Conservation (phyloP, 2,113 vertebrate genomes). For the Cichladusa arquata region DNA sequence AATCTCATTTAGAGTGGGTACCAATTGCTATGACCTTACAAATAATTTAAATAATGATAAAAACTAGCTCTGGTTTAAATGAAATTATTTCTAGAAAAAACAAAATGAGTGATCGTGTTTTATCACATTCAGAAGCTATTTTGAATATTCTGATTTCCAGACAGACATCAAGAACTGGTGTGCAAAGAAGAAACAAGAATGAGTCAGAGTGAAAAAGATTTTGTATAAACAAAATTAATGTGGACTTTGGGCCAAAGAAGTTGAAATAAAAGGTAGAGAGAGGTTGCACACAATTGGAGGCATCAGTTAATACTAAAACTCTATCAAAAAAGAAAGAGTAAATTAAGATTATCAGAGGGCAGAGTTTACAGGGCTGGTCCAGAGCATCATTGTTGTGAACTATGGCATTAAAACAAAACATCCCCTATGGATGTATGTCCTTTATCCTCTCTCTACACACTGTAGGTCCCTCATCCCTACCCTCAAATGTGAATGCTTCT, state of each 20-base stretch:
- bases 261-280: background rate
- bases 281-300: background rate
- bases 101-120: background rate
- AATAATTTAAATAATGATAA: background rate
- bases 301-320: background rate
- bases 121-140: background rate
- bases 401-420: background rate
- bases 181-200: background rate
- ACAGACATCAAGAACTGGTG: background rate
- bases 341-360: background rate
- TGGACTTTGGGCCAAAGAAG: background rate
- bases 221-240: background rate
- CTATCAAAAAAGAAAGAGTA: background rate
- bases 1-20: background rate
- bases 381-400: background rate
- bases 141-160: background rate
- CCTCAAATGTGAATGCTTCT: background rate
- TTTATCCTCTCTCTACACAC: background rate
- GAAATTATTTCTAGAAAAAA: background rate
- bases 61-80: background rate
- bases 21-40: background rate
- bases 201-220: background rate
- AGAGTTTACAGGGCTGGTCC: background rate
- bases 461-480: background rate
- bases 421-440: background rate